Base-by-base conservation (phyloP, 2,888 invertebrate species). In the Thymelicus lineola region DNA sequence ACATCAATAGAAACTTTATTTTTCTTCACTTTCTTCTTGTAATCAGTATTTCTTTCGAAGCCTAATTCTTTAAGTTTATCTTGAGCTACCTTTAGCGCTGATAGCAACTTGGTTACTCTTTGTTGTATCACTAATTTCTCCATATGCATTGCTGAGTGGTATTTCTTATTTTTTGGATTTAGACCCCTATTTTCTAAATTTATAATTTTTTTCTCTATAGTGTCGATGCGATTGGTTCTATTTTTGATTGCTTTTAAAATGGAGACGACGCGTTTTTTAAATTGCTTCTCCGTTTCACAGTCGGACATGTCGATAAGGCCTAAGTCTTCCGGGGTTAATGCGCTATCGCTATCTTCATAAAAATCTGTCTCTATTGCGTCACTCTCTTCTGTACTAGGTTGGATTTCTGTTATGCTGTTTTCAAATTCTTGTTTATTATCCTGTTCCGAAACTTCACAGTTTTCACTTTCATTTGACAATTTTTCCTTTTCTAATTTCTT, bases 351-450 rank as follows among this genome's bases (percentile, higher is more conserved):
- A n/a, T 87, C 86, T 66, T 89, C 87, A 9, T 84, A 73, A 12
- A 87, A 70, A 35, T 91, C 89, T 20, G 88, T 86, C 61, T 91
- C 90, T 71, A 90, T 89, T 0, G 83, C 85, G 55, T 91, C 90
- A 67, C 89, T 92, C 65, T 90, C 88, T 76, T 88, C 86, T 63
- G 83, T 74, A 28, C 70, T 55, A 55, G 72, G 67, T 71, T 69
- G 72, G 64, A 36, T 63, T 63, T 73, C 65, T 61, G 38, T 46
- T 72, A 67, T 42, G 14, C 73, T 58, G 12, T 62, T 64, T 69
- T 62, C 38, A 62, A 17, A 72, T 66, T 63, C 65, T 68, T 45
- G 35, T 20, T 59, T 75, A 46, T 73, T 72, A 48, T 73, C 60
- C 46, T 57, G 42, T 71, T 71, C 60, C 14, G 35, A 65, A 12